Base-by-base conservation (phyloP, 2,113 vertebrate genomes). In the Rhodinocichla rosea region DNA sequence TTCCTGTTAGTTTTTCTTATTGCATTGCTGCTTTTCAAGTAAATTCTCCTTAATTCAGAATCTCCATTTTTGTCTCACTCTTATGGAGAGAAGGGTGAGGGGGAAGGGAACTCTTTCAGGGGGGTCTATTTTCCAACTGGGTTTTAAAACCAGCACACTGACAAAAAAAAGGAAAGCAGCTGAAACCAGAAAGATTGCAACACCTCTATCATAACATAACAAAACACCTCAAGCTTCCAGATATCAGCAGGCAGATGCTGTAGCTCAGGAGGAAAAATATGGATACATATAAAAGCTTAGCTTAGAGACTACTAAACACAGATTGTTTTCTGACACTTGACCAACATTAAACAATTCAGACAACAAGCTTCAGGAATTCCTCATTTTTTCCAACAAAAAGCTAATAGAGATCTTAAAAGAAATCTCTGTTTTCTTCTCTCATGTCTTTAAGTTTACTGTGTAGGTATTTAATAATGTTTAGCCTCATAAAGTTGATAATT, bases 351-450 rank as follows among this genome's bases (percentile, higher is more conserved):
- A 81, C 13, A 84, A 64, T 93, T 96, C 69, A 60, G 55, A 90
- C 8, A 93, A 91, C 6, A 94, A 91, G 35, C 47, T 83, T 90
- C 50, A 60, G 77, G 89, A 95, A 6, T 1, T 94, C 57, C 0
- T 95, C 37, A 37, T 71, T 20, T 63, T 92, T 97, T 85, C 28
- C 74, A 89, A 79, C 10, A 90, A 92, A 92, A 97, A 75, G 7
- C 28, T 1, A 27, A 42, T 5, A 35, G 4, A 83, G 32, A 81
- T 23, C 26, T 62, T 49, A 73, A 93, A 91, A 47, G 6, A 86
- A 90, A 89, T 82, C 3, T 52, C 35, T 47, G 69, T 85, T 94
- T 94, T 80, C 53, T 94, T 30, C 28, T 70, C 47, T 69, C 5
- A 45, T 40, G 33, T 47, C 74, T 88, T 87, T 81, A 89, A 90